Conservation (phyloP, 2,888 invertebrate species). For the Aphrophora alni region DNA sequence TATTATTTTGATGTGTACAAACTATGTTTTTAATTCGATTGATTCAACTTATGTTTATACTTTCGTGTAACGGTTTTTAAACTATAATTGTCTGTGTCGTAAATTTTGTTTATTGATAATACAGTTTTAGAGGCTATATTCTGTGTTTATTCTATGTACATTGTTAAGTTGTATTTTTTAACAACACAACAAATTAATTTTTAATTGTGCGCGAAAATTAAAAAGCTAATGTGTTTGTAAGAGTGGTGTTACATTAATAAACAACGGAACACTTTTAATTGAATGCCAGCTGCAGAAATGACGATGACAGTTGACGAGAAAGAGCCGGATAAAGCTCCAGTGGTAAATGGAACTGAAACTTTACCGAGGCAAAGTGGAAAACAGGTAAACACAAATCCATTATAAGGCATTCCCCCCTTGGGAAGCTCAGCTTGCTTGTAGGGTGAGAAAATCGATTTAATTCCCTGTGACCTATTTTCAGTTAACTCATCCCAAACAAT, state of each 20-base stretch:
- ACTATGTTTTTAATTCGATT: background rate
- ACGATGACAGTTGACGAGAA: constrained; percentile 47
- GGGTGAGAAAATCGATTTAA: background rate
- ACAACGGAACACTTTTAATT: background rate
- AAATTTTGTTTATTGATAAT: background rate
- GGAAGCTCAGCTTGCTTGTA: background rate
- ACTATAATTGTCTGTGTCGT: background rate
- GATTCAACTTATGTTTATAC: background rate
- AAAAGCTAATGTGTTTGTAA: background rate
- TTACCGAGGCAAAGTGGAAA: constrained; percentile 63
- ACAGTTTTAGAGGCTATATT: background rate
- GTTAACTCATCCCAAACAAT: background rate
- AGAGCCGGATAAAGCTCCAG: constrained; percentile 61
- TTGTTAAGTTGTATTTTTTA: background rate
- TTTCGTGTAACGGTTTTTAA: background rate
- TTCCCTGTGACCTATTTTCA: background rate
- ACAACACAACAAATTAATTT: background rate
- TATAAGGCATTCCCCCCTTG: background rate
- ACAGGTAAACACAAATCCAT: constrained; percentile 58
- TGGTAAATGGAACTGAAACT: constrained; percentile 66
- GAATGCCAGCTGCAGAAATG: constrained; percentile 49
- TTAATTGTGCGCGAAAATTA: background rate
- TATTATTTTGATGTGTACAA: background rate
- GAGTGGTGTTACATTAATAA: background rate
- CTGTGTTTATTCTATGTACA: background rate